Conservation (phyloP, 2,888 invertebrate genomes). For the Watsonalla cultraria region DNA sequence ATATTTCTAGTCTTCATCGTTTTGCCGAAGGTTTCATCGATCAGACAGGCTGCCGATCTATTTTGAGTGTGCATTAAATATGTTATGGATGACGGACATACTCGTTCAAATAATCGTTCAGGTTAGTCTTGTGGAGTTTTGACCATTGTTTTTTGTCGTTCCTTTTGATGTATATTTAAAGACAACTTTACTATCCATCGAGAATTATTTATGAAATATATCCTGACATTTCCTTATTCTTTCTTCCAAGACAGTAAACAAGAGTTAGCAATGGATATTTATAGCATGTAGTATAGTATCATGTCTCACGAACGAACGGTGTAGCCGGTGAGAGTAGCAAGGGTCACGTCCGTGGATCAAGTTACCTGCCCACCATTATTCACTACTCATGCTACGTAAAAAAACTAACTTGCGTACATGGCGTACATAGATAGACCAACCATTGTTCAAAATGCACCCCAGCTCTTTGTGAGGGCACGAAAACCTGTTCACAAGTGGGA, state of each 20-base stretch:
- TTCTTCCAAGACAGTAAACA: background rate
- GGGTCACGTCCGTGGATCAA: slow-evolving; percentile 49
- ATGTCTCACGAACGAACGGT: slow-evolving; percentile 39
- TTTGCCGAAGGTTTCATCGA: too few relatives aligned
- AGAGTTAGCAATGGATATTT: slow-evolving; percentile 6
- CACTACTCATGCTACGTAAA: slow-evolving; percentile 48
- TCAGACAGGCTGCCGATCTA: too few relatives aligned
- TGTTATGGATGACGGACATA: too few relatives aligned
- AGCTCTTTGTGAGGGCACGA: slow-evolving; percentile 40
- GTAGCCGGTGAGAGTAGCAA: slow-evolving; percentile 32
- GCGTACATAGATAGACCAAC: slow-evolving; percentile 35
- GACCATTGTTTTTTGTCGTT: too few relatives aligned
- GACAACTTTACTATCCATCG: too few relatives aligned
- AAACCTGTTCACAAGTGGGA: slow-evolving; percentile 52
- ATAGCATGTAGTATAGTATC: slow-evolving; percentile 31
- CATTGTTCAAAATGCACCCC: slow-evolving; percentile 45
- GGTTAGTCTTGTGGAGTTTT: too few relatives aligned
- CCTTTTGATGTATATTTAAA: too few relatives aligned
- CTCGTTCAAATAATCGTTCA: too few relatives aligned
- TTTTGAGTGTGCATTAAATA: too few relatives aligned
- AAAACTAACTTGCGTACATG: slow-evolving; percentile 32
- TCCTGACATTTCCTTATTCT: background rate
- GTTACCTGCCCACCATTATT: slow-evolving; percentile 52
- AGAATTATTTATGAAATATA: too few relatives aligned
- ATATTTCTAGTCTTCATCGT: too few relatives aligned